Conservation (phyloP, 2,797 vertebrate genomes). For the Brotula barbata region DNA sequence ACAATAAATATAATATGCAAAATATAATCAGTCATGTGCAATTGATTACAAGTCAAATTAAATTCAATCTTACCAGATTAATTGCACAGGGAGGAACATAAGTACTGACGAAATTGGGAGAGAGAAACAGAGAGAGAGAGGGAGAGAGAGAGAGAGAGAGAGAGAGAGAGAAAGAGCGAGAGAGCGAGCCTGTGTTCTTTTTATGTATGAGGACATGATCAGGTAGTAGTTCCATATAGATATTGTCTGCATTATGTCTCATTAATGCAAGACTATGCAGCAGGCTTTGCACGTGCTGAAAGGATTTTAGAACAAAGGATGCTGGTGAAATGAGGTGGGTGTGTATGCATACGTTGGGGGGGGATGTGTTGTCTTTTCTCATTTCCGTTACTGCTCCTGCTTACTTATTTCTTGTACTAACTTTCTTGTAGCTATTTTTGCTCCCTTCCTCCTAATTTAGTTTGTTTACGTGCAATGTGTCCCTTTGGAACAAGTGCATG, state of each 20-base stretch:
- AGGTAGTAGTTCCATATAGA: constrained; percentile 14
- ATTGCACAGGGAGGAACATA: too few relatives aligned
- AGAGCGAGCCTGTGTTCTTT: not conserved
- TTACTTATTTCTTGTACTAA: not conserved
- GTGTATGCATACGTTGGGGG: too few relatives aligned
- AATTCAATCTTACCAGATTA: too few relatives aligned
- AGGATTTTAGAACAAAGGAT: constrained; percentile 39
- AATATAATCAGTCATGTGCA: too few relatives aligned
- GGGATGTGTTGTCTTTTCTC: not conserved
- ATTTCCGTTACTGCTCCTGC: constrained; percentile 15
- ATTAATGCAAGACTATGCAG: constrained; percentile 63
- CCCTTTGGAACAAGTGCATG: too few relatives aligned
- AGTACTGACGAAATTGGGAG: too few relatives aligned
- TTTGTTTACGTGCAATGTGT: too few relatives aligned
- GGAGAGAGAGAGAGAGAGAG: constrained; percentile 17
- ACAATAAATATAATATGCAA: too few relatives aligned
- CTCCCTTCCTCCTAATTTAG: too few relatives aligned
- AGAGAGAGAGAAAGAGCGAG: constrained; percentile 15
- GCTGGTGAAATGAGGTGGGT: constrained; percentile 9
- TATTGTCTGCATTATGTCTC: constrained; percentile 62
- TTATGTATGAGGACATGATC: constrained; percentile 4
- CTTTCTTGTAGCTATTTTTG: too few relatives aligned
- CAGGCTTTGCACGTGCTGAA: constrained; percentile 25
- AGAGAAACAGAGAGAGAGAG: too few relatives aligned
- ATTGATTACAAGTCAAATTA: too few relatives aligned